Evolutionary conservation across 2,888 invertebrate genomes (phyloP).

Genomic region (Cerceris ruficornis): DNA sequence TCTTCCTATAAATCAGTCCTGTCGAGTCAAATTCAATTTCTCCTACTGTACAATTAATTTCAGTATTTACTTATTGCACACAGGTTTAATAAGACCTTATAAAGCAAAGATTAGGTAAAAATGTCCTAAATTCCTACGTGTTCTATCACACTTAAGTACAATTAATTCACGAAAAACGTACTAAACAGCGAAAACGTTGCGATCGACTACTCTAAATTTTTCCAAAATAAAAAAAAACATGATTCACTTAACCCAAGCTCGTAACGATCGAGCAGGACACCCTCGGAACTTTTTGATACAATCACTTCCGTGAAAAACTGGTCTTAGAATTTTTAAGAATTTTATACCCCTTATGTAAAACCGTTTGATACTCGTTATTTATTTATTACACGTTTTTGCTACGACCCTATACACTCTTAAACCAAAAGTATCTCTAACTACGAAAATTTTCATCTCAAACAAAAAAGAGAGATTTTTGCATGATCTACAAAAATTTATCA

Average conservation of each 20-base stretch:
- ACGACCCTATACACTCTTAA: not conserved
- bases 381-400: not conserved
- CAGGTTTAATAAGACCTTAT: no score
- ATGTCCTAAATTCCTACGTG: conserved; percentile 27
- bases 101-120: no score
- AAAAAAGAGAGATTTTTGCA: not conserved
- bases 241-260: no score
- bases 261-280: no score
- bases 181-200: no score
- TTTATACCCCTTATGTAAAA: not conserved
- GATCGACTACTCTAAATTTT: no score
- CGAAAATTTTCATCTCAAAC: not conserved
- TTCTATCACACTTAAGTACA: conserved; percentile 33
- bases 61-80: no score
- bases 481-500: not conserved
- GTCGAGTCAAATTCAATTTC: no score
- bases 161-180: not conserved
- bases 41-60: no score
- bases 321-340: conserved; percentile 3
- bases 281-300: no score
- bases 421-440: not conserved
- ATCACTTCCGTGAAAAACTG: conserved; percentile 1
- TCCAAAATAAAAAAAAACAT: no score
- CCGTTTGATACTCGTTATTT: no score
- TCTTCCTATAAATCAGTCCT: not conserved